Evolutionary conservation across 2,797 vertebrate genomes (phyloP), one percentile per base, ranked within the genome.

Genomic region (Anniella stebbinsi): DNA sequence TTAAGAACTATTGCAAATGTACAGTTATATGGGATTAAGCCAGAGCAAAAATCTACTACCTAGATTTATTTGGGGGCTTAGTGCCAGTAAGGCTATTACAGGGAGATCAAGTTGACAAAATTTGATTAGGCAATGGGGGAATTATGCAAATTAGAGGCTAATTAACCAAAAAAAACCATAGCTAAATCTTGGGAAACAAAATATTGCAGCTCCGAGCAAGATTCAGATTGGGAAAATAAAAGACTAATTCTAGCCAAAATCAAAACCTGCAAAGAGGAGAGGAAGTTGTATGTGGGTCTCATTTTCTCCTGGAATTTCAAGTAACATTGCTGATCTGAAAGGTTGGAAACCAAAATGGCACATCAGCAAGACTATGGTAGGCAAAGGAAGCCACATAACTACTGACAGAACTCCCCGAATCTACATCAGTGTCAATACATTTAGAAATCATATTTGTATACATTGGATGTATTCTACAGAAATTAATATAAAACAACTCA

Each of bases 121-220:
- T 83, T 88, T 94, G 88, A 88, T 94, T 88, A 90, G 45, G 25
- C 70, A 92, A 92, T 92, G 23, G 63, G 36, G 90, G 67, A 94
- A 81, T 89, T 93, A 91, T 91, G 72, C 25, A 94, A 93, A 95
- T 76, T 0, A 83, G 0, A 45, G 0, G 80, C 92, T 90, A 91
- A 92, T 87, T 93, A 95, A 80, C 45, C 1, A 18, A 51, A 80
- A 54, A 83, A 87, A n/a, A n/a, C n/a, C 2, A 41, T 67, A 91
- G 93, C 23, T 90, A 90, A 81, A 86, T 95, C 91, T 93, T 69
- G 45, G 48, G 93, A 91, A 51, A 90, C 1, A 92, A 88, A 94
- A 88, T 92, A 11, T 11, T 91, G 21, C 4, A 92, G 17, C 75
- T 89, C 28, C 38, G n/a, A 36, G 92, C 81, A 66, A 76, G 63